These are phyloP conservation scores for Nematostella vectensis DNA, from an alignment of 92 coral and sea anemone species.

Conservation along the genomic window DNA sequence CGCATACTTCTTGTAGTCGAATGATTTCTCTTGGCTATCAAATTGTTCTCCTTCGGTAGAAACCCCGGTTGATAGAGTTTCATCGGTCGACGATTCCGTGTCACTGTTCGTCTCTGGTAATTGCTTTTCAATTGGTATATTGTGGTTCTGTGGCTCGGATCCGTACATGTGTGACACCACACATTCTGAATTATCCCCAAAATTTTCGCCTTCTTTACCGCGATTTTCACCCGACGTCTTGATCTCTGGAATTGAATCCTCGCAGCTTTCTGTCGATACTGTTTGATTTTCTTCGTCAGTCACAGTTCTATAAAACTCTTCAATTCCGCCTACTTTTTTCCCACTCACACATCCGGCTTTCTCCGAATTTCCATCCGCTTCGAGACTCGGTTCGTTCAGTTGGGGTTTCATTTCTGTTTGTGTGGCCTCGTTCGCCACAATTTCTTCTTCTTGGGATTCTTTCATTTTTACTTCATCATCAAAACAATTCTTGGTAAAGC, in stretches of 20 bases:
- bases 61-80: slow-evolving; percentile 9
- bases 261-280: slow-evolving; percentile 25
- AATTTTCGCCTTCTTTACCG: slow-evolving; percentile 29
- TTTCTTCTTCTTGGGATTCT: slow-evolving; percentile 20
- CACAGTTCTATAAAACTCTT: slow-evolving; percentile 41
- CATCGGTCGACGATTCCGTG: slow-evolving; percentile 54
- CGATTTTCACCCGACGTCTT: slow-evolving; percentile 21
- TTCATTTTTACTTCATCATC: slow-evolving; percentile 12
- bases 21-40: slow-evolving; percentile 43
- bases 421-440: slow-evolving; percentile 27
- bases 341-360: slow-evolving; percentile 88
- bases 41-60: slow-evolving; percentile 19
- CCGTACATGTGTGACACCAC: slow-evolving; percentile 46
- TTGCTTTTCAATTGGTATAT: slow-evolving; percentile 73
- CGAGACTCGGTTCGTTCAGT: slow-evolving; percentile 6
- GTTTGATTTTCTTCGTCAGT: slow-evolving; percentile 33
- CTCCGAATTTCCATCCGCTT: slow-evolving; percentile 41
- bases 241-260: slow-evolving; percentile 20
- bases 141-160: slow-evolving; percentile 64
- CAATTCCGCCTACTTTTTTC: slow-evolving; percentile 81
- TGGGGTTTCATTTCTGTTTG: slow-evolving; percentile 41
- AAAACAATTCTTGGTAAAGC: too few species aligned
- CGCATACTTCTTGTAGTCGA: slow-evolving; percentile 75
- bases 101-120: slow-evolving; percentile 66
- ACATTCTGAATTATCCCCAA: slow-evolving; percentile 30